Percentiles rank a stretch among this genome's conserved stretches.
phyloP scores from a whole-genome alignment of 2,113 vertebrate species.

The Myrmophylax atrothorax region DNA sequence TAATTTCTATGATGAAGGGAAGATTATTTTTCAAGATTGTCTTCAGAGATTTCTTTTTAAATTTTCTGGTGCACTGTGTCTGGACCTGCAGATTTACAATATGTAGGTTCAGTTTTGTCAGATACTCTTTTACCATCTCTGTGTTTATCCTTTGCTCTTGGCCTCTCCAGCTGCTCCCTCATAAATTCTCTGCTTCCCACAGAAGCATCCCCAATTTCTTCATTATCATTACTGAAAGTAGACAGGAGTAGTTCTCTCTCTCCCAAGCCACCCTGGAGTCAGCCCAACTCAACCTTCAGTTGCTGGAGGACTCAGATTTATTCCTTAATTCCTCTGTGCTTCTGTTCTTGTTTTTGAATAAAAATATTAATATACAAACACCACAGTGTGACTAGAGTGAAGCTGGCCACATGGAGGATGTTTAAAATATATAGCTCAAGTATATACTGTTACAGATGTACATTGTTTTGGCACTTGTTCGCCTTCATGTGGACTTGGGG shows the following conservation, averaged over 20 bases:
- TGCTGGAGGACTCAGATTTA: constrained; percentile 4
- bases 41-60: constrained; percentile 43
- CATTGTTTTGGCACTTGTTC: neutral
- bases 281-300: constrained; percentile 1
- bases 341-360: constrained; percentile 25
- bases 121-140: constrained; percentile 55
- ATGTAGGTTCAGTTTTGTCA: constrained; percentile 42
- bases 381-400: neutral
- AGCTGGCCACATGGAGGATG: neutral
- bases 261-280: neutral
- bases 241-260: neutral
- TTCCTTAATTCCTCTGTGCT: constrained; percentile 33
- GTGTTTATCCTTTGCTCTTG: constrained; percentile 62
- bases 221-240: constrained; percentile 41
- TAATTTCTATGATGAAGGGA: neutral
- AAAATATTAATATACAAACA: constrained; percentile 10
- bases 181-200: constrained; percentile 56
- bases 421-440: neutral
- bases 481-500: neutral
- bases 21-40: constrained; percentile 47
- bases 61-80: neutral
- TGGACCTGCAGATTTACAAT: constrained; percentile 52
- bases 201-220: constrained; percentile 36
- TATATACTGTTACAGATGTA: neutral
- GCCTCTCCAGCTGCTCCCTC: constrained; percentile 49